Conservation (phyloP, 2,888 invertebrate genomes). For the Epistrophe grossulariae region DNA sequence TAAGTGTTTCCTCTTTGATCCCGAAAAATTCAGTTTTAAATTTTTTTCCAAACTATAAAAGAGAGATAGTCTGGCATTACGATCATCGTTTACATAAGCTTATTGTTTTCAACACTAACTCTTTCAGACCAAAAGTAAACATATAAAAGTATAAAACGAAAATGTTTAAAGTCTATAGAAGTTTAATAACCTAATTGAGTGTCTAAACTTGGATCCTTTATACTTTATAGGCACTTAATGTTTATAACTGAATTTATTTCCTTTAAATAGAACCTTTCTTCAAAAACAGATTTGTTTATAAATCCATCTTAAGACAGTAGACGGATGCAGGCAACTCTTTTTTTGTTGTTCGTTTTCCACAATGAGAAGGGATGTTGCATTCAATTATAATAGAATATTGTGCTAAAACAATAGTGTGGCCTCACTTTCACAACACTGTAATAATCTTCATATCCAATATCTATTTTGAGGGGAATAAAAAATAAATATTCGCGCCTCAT, state of each 20-base stretch:
- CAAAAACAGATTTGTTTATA: background rate
- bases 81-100: background rate
- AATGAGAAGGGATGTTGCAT: background rate
- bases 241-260: background rate
- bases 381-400: background rate
- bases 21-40: too few relatives aligned
- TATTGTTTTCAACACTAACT: background rate
- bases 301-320: background rate
- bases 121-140: background rate
- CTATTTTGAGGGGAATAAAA: background rate
- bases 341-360: background rate
- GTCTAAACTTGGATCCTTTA: background rate
- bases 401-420: background rate
- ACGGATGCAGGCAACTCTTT: background rate
- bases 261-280: background rate
- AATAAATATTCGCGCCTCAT: conserved; percentile 3
- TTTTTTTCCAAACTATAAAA: too few relatives aligned
- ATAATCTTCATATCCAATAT: background rate
- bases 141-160: background rate
- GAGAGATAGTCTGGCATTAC: too few relatives aligned
- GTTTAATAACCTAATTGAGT: background rate
- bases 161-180: background rate
- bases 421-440: background rate
- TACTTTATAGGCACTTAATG: background rate
- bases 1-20: too few relatives aligned